Evolutionary conservation across 2,113 vertebrate species (phyloP).

Genomic region (Bubo blakistoni): DNA sequence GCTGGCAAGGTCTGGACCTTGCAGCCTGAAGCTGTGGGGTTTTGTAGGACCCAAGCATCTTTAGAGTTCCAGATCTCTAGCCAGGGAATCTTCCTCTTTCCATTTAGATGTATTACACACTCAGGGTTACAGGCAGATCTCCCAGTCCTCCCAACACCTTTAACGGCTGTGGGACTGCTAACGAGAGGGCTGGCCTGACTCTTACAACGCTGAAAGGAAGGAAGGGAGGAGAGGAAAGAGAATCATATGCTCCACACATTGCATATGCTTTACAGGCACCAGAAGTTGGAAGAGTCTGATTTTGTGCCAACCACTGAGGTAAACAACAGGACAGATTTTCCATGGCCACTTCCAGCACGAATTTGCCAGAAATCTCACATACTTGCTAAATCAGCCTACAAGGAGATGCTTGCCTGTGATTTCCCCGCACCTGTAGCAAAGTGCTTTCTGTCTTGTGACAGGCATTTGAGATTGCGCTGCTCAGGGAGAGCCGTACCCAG

Average conservation of each 20-base stretch:
- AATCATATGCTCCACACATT: neutral
- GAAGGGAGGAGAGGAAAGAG: conserved; percentile 42
- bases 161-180: neutral
- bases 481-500: neutral
- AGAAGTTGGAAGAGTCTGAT: neutral
- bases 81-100: neutral
- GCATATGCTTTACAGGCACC: neutral
- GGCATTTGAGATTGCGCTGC: neutral
- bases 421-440: neutral
- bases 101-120: neutral
- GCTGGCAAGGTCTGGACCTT: neutral
- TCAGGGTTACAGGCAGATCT: neutral
- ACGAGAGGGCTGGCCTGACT: neutral
- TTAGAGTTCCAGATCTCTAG: neutral
- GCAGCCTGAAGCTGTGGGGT: neutral
- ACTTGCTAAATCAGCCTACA: neutral
- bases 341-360: neutral
- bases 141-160: neutral
- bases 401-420: neutral
- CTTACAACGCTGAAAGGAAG: neutral
- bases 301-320: neutral
- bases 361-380: neutral
- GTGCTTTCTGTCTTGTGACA: neutral
- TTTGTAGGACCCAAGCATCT: neutral
- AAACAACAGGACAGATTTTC: conserved; percentile 8